phyloP scores from a whole-genome alignment of 2,888 invertebrate species.

The Harpagoxenus sublaevis region DNA sequence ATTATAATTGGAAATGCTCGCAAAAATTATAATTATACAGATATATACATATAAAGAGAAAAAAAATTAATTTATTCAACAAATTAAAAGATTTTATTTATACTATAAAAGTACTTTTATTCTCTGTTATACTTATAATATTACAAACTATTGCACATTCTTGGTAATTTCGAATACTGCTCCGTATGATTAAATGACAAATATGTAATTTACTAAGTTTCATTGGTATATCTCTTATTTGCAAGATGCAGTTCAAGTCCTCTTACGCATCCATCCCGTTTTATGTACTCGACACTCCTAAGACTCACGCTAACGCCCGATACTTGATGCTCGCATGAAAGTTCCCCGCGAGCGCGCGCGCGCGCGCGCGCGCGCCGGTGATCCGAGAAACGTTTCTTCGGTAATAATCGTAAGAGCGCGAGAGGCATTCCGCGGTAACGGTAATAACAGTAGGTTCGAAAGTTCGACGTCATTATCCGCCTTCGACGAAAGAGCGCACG shows the following conservation, averaged over 20 bases:
- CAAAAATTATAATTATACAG: background rate
- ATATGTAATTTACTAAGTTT: background rate
- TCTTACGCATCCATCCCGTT: background rate
- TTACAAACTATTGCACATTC: background rate
- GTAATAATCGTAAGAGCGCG: constrained; percentile 62
- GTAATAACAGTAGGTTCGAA: constrained; percentile 67
- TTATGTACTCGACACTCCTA: background rate
- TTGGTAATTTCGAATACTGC: background rate
- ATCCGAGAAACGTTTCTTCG: constrained; percentile 62
- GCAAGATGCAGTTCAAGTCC: background rate
- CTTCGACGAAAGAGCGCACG: constrained; percentile 62
- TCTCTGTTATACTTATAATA: background rate
- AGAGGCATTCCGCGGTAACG: constrained; percentile 64
- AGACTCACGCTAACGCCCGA: constrained; percentile 1
- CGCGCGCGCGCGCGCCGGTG: constrained; percentile 13
- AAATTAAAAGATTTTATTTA: background rate
- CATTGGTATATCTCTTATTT: background rate
- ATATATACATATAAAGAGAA: background rate
- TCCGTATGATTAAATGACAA: background rate
- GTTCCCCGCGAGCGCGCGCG: constrained; percentile 33
- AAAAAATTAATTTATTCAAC: background rate
- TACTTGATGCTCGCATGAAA: constrained; percentile 29
- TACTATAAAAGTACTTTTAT: background rate
- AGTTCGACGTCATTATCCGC: constrained; percentile 67
- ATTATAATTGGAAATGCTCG: background rate